phyloP scores from a whole-genome alignment of 2,113 vertebrate species.

The Sander lucioperca region DNA sequence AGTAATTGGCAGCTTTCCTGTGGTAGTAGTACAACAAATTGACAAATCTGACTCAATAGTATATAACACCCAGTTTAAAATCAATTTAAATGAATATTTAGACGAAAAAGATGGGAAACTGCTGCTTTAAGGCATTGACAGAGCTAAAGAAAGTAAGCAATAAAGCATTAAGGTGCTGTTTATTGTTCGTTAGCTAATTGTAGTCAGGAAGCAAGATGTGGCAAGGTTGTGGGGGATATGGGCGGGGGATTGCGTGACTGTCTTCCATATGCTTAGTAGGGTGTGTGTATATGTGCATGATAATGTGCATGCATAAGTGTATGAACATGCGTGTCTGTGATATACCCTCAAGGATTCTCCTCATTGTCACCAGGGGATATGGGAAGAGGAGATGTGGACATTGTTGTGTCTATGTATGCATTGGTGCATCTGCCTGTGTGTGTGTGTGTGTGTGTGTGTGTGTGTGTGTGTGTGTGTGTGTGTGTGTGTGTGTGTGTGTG shows the following conservation, averaged over 20 bases:
- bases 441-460: slow-evolving; percentile 26
- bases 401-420: slow-evolving; percentile 59
- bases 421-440: slow-evolving; percentile 50
- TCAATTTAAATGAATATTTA: no score
- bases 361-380: slow-evolving; percentile 48
- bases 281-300: slow-evolving; percentile 60
- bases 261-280: slow-evolving; percentile 61
- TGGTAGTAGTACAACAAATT: background rate
- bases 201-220: slow-evolving; percentile 19
- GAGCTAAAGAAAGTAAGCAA: background rate
- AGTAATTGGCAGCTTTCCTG: no score
- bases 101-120: no score
- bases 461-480: slow-evolving; percentile 7
- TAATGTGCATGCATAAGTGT: slow-evolving; percentile 49
- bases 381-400: slow-evolving; percentile 35
- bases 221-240: slow-evolving; percentile 13
- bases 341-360: slow-evolving; percentile 66
- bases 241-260: slow-evolving; percentile 61
- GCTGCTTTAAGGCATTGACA: background rate
- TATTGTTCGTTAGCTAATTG: slow-evolving; percentile 34
- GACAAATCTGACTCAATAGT: background rate
- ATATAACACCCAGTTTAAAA: background rate
- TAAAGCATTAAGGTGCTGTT: background rate
- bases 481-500: no score
- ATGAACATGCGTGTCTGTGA: slow-evolving; percentile 50